A percentile compares a stretch with the other conserved stretches of the same genome.
phyloP scores from a whole-genome alignment of 2,797 vertebrate species.

The Molothrus ater region DNA sequence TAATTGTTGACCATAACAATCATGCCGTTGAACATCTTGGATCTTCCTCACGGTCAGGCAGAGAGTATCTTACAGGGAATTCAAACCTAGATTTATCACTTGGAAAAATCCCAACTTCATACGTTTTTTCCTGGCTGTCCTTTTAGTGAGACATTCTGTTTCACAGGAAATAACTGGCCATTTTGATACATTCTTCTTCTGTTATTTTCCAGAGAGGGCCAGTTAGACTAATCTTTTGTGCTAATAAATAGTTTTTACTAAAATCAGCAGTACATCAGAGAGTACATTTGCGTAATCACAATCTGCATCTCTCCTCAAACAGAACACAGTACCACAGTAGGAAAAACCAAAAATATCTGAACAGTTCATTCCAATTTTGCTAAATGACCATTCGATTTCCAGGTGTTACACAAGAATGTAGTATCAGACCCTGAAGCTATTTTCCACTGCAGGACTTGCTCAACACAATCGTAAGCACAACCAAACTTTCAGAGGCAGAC shows the following conservation, averaged over 20 bases:
- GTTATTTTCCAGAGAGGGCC: not conserved
- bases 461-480: not conserved
- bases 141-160: not conserved
- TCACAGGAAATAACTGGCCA: not conserved
- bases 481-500: not conserved
- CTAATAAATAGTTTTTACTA: not conserved
- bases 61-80: not conserved
- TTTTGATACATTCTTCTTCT: not conserved
- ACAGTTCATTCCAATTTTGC: not conserved
- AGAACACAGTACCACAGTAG: not conserved
- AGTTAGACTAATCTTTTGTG: not conserved
- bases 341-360: not conserved
- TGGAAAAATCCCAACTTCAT: not conserved
- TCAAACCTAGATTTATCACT: not conserved
- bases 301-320: not conserved
- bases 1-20: not conserved
- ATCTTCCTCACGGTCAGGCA: not conserved
- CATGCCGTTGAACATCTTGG: not conserved
- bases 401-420: not conserved
- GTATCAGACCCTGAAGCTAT: not conserved
- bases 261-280: not conserved
- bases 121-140: not conserved
- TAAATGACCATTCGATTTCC: not conserved
- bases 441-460: not conserved
- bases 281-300: not conserved